Conservation (phyloP, 2,113 vertebrate species). For the Solenodon paradoxus region DNA sequence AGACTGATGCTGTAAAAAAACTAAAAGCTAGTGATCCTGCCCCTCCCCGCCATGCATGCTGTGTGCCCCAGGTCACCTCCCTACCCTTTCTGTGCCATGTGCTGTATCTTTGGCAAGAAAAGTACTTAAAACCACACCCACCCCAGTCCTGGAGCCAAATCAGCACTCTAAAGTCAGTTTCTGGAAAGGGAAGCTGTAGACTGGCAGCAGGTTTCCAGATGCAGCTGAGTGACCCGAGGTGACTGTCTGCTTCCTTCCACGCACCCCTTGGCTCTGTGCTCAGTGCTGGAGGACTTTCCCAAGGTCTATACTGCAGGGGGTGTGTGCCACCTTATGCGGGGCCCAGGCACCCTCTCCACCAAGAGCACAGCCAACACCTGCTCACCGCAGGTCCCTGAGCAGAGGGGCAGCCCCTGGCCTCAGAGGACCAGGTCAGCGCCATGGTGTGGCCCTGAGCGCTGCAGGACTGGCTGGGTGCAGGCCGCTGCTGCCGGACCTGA, state of each 20-base stretch:
- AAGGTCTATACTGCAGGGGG: not conserved
- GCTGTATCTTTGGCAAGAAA: not conserved
- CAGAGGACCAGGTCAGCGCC: not conserved
- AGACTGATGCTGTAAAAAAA: not conserved
- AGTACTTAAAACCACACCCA: not conserved
- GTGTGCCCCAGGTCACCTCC: not conserved
- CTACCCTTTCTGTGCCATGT: not conserved
- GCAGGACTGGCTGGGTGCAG: not conserved
- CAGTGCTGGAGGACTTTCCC: too few relatives aligned
- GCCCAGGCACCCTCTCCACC: not conserved
- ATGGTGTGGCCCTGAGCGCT: not conserved
- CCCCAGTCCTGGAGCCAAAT: not conserved
- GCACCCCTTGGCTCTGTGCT: not conserved
- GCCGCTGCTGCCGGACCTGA: not conserved
- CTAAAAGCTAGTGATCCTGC: not conserved
- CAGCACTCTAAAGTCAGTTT: slow-evolving; percentile 20
- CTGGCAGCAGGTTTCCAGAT: not conserved
- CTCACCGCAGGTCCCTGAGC: not conserved
- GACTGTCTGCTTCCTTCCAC: not conserved
- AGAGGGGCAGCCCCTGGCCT: not conserved
- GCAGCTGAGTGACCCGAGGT: not conserved
- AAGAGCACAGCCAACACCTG: not conserved
- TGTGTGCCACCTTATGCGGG: rapidly evolving
- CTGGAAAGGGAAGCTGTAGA: not conserved
- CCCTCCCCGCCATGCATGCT: not conserved